A percentile compares a stretch with the other conserved stretches of the same genome.
phyloP scores from a whole-genome alignment of 2,797 vertebrate genomes.

The Margarornis squamiger region DNA sequence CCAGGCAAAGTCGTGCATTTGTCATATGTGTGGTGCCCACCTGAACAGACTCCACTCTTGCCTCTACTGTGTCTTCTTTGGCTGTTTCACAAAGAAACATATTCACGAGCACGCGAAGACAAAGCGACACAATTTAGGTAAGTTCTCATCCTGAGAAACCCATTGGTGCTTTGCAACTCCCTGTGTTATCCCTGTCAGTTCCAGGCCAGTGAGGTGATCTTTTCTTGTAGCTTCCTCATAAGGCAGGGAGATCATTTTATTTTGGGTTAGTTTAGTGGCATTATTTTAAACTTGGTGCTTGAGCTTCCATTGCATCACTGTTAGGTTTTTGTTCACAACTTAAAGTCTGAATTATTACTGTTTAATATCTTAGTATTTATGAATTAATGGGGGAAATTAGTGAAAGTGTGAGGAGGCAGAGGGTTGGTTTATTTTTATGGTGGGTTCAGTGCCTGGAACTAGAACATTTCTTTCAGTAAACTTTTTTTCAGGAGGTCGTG shows the following conservation, averaged over 20 bases:
- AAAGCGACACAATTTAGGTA: conserved; percentile 97
- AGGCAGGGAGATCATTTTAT: background rate
- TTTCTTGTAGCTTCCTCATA: background rate
- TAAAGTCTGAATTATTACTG: background rate
- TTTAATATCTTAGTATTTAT: background rate
- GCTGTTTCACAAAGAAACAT: conserved; percentile 98
- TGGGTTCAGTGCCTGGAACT: background rate
- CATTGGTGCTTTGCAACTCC: background rate
- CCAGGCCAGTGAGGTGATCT: background rate
- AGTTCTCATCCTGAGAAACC: background rate
- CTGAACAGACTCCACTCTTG: conserved; percentile 97
- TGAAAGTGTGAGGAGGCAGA: background rate
- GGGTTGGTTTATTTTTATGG: background rate
- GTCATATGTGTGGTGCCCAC: conserved; percentile 96
- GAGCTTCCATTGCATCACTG: background rate
- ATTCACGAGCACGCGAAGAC: conserved; percentile 97
- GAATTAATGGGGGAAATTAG: background rate
- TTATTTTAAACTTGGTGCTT: background rate
- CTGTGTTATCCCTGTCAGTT: background rate
- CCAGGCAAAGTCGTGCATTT: conserved; percentile 97
- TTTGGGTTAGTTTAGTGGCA: background rate
- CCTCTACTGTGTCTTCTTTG: conserved; percentile 98
- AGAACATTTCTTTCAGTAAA: background rate
- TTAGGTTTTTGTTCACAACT: background rate
- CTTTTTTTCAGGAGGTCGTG: background rate